Evolutionary conservation across 2,888 invertebrate species (phyloP).

Genomic region (Merodon equestris): DNA sequence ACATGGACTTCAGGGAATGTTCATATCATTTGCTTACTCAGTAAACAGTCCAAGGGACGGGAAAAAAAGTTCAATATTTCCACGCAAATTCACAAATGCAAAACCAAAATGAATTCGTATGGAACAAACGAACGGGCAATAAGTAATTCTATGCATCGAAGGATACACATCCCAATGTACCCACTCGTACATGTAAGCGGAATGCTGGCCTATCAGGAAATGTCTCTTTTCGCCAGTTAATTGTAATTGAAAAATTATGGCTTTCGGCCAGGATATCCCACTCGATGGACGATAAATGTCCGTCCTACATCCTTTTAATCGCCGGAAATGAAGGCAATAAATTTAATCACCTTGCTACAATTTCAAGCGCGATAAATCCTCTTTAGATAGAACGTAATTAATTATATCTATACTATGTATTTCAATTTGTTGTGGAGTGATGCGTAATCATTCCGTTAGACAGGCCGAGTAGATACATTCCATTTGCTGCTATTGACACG

Average conservation of each 20-base stretch:
- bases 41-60: too few relatives aligned
- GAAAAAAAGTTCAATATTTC: too few relatives aligned
- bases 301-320: conserved; percentile 46
- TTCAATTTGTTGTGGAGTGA: conserved; percentile 21
- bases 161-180: too few relatives aligned
- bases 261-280: conserved; percentile 37
- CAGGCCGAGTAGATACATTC: too few relatives aligned
- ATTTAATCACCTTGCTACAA: conserved; percentile 53
- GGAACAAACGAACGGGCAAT: too few relatives aligned
- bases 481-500: too few relatives aligned
- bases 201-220: conserved; percentile 6
- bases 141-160: too few relatives aligned
- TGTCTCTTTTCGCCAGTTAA: conserved; percentile 24
- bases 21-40: too few relatives aligned
- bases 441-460: conserved; percentile 4
- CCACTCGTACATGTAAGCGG: too few relatives aligned
- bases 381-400: conserved; percentile 53
- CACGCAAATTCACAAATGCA: too few relatives aligned
- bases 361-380: conserved; percentile 48
- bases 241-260: conserved; percentile 36
- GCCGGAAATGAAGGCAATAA: conserved; percentile 64
- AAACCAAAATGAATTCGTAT: too few relatives aligned
- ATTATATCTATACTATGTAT: conserved; percentile 18
- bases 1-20: too few relatives aligned
- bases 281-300: conserved; percentile 28